Evolutionary conservation across 2,888 invertebrate genomes (phyloP).

Genomic region (Torymus texanus): DNA sequence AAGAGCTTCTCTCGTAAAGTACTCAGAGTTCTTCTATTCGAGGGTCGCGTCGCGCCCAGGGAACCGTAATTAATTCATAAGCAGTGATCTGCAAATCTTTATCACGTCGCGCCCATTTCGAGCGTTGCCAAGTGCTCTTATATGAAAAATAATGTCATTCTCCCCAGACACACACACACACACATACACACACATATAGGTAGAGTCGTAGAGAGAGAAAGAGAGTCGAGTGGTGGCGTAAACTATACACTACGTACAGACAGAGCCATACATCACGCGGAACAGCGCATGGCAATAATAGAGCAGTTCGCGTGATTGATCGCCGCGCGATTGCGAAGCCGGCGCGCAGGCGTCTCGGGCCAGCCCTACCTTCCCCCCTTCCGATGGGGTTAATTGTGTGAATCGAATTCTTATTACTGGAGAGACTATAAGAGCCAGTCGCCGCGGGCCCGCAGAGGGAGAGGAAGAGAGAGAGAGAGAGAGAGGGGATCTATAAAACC

Average conservation of each 20-base stretch:
- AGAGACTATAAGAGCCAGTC: neutral
- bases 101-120: neutral
- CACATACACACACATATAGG: too few species aligned
- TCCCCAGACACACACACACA: neutral
- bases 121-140: slow-evolving; percentile 1
- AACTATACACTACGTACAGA: neutral
- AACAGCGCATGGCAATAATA: slow-evolving; percentile 51
- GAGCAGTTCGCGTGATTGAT: slow-evolving; percentile 54
- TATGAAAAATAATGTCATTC: slow-evolving; percentile 41
- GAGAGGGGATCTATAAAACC: slow-evolving; percentile 44
- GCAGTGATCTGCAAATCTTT: slow-evolving; percentile 39
- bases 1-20: too few species aligned
- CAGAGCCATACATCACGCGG: slow-evolving; percentile 47
- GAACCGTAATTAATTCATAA: slow-evolving; percentile 22
- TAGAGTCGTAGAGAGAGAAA: too few species aligned
- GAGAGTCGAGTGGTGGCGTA: neutral
- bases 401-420: slow-evolving; percentile 56
- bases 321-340: slow-evolving; percentile 45
- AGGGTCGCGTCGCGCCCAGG: neutral
- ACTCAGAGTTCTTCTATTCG: too few species aligned
- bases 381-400: slow-evolving; percentile 53
- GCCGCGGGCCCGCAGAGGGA: neutral
- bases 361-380: neutral
- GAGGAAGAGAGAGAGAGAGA: neutral
- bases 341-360: neutral